Base-by-base conservation (phyloP, 2,113 vertebrate species). In the Ploceus nigricollis region DNA sequence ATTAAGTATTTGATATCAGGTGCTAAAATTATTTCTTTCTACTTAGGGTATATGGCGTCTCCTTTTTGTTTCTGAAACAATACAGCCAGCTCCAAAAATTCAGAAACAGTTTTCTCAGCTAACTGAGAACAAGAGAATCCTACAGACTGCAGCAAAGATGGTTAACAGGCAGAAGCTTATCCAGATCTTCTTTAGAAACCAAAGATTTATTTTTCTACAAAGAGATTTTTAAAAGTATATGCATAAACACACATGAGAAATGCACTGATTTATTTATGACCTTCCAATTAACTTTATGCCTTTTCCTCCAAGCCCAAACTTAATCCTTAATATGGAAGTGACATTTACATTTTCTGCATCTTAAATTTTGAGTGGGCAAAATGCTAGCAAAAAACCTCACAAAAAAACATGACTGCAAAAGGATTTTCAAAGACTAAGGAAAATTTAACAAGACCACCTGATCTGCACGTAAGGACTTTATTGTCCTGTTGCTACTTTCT, bases 321-420 rank as follows among this genome's bases (percentile, higher is more conserved):
- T 85, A 82, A 96, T 57, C 39, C 71, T 95, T 78, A 90, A 77
- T 81, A 91, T 22, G 45, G 61, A 71, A 90, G 30, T 72, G 66
- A 56, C 89, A 92, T 89, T 96, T 96, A 91, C 4, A 70, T 84
- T 78, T 93, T 92, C 68, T 87, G 47, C 33, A 73, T 82, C 61
- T 76, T 76, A 91, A 85, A 90, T 64, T 57, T 42, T 92, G 84
- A 87, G 81, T 69, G n/a, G 33, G 56, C n/a, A 77, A 82, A 95
- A 95, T 53, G 60, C 33, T 81, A 75, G 73, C 31, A 42, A 87
- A 87, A 84, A 88, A 76, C 3, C 4, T 44, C 31, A 56, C 30
- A 7, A 77, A 83, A 86, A 76, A 68, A 4, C 16, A 13, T 35
- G 23, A 80, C 42, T 56, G 24, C 13, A 69, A 53, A 79, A 79